Evolutionary conservation across 2,797 vertebrate genomes (phyloP).

Genomic region (Myiothlypis coronata): DNA sequence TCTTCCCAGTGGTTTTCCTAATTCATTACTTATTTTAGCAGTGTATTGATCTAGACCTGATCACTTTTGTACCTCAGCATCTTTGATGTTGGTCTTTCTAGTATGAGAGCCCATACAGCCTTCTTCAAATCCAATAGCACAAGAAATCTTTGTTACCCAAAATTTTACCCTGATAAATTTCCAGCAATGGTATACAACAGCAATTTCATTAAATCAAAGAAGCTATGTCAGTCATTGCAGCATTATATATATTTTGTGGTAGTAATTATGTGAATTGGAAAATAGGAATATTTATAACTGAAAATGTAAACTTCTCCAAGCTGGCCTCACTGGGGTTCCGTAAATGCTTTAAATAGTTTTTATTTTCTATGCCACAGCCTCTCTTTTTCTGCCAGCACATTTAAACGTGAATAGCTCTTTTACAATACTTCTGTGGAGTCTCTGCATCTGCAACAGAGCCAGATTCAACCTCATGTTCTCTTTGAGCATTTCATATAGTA

Average conservation of each 20-base stretch:
- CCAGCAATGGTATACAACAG: not conserved
- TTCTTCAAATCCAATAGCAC: not conserved
- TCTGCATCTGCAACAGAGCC: not conserved
- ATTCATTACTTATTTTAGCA: not conserved
- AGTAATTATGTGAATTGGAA: not conserved
- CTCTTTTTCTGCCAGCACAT: not conserved
- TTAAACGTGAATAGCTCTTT: not conserved
- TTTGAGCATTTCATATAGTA: not conserved
- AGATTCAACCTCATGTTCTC: not conserved
- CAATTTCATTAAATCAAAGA: not conserved
- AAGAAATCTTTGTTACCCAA: not conserved
- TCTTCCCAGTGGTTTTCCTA: not conserved
- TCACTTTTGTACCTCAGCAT: not conserved
- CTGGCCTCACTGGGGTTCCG: not conserved
- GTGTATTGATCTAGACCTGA: not conserved
- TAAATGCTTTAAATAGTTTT: slow-evolving; percentile 1
- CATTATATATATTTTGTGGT: not conserved
- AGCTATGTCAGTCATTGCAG: not conserved
- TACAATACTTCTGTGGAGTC: not conserved
- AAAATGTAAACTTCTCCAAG: not conserved
- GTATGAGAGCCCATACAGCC: not conserved
- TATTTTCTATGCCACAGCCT: not conserved
- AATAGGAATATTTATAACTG: not conserved
- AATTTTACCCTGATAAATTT: not conserved
- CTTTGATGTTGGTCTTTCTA: not conserved